Base-by-base conservation (phyloP, 2,888 invertebrate genomes). In the Chalcis sispes region DNA sequence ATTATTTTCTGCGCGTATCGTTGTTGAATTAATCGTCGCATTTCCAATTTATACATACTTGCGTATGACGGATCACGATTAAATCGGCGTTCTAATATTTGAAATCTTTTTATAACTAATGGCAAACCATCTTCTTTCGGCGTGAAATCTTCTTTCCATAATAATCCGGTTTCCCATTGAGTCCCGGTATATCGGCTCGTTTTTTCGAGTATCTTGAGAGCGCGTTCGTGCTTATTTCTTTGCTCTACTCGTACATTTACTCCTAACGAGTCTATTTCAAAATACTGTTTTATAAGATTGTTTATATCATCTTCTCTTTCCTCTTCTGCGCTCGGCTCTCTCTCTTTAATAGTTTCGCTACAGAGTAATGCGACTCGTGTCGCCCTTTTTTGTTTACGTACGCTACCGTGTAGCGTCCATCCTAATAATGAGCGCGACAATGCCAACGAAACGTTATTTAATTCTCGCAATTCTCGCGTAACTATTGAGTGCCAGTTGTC, bases 111-210 rank as follows among this genome's bases (percentile, higher is more conserved):
- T n/a, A n/a, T 18, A n/a, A 48, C 4, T 15, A n/a, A 48, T n/a
- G n/a, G 46, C 46, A n/a, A n/a, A n/a, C 13, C n/a, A n/a, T 48
- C n/a, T 48, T n/a, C 46, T 48, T n/a, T 48, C n/a, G 4, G 46
- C n/a, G 46, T 5, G n/a, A 48, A n/a, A n/a, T 48, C 46, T 48
- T 48, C 46, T 48, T 48, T 48, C 46, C 46, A 48, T 5, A 48
- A 18, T 48, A 48, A n/a, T 48, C 18, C 46, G 4, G n/a, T n/a
- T n/a, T 48, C 46, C 46, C 52, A 52, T 8, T 5, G 1, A 7
- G 4, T 52, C 7, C 15, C 25, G 1, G 7, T 15, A 23, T 52
- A 23, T 0, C 23, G 7, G 15, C 52, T 52, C 7, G 20, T 52
- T 2, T 20, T 52, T 23, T 52, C 23, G 20, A 52, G 15, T 1